phyloP scores from a whole-genome alignment of 2,113 vertebrate genomes.

The Corapipo altera region DNA sequence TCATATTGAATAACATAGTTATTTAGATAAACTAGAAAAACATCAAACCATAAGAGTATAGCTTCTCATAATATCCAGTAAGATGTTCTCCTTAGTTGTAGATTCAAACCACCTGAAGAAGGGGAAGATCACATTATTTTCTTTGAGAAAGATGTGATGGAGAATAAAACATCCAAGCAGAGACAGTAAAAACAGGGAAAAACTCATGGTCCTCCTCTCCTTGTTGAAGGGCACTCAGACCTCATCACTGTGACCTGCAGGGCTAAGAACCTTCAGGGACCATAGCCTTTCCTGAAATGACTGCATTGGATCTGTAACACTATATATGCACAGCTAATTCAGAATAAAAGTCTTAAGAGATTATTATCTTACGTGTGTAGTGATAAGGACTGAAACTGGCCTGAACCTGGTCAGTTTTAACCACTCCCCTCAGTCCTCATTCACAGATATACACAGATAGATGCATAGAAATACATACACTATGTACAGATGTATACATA shows the following conservation, averaged over 20 bases:
- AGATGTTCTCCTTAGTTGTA: fast-evolving
- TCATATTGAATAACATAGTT: background rate
- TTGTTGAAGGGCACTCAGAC: background rate
- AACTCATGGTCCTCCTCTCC: background rate
- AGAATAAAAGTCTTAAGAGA: background rate
- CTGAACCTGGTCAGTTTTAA: background rate
- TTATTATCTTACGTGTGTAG: background rate
- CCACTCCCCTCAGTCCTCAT: background rate
- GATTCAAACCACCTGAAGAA: background rate
- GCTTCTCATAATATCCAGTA: background rate
- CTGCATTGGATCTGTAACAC: fast-evolving
- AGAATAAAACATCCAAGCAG: background rate
- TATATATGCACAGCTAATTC: background rate
- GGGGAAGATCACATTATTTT: background rate
- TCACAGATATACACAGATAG: background rate
- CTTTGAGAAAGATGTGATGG: background rate
- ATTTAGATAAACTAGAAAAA: background rate
- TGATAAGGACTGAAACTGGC: background rate
- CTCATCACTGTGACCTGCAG: background rate
- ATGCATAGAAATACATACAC: background rate
- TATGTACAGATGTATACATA: fast-evolving
- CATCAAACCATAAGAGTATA: fast-evolving
- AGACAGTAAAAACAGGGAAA: fast-evolving
- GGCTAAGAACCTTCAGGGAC: background rate
- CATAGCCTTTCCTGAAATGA: background rate